Evolutionary conservation across 2,888 invertebrate genomes (phyloP), one percentile per base, ranked within the genome.

Genomic region (Elmis aenea): DNA sequence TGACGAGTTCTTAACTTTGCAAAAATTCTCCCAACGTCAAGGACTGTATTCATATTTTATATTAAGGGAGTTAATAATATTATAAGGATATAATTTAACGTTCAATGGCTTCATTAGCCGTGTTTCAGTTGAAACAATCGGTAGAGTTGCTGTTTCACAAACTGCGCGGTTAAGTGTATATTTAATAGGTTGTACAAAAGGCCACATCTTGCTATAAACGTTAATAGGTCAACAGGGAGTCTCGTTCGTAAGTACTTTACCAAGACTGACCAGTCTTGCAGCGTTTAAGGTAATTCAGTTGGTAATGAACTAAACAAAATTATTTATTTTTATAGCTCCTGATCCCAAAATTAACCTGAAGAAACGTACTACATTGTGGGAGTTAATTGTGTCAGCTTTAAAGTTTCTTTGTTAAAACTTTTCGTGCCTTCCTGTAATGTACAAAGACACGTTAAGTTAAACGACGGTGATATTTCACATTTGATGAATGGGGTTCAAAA

Each of bases 401-500:
- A 21, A 8, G 2, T 29, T 29, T 13, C 29, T 29, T 27, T 29
- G 29, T 29, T 5, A 28, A 13, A 18, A 12, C 18, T 12, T n/a
- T 29, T 21, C 20, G 20, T 9, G 5, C 20, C 10, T 29, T 16
- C 5, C 27, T 13, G 27, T 18, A 15, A 14, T 29, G 29, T 29
- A 11, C 20, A n/a, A n/a, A n/a, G 20, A 29, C 29, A 20, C 10
- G 14, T 27, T 16, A 26, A 5, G 11, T 11, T 20, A 21, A 40
- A 40, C 35, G 29, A 40, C 40, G 33, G 36, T 35, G 38, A 50
- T 50, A 48, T 42, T 43, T 50, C 50, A 46, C 35, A 32, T 36
- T 36, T 46, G 48, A 50, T 46, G 43, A n/a, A n/a, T n/a, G n/a
- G n/a, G n/a, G 43, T 27, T 25, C 29, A 42, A 37, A 40, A 28